phyloP scores from a whole-genome alignment of 2,797 vertebrate species.

The Cheirogaleus major region DNA sequence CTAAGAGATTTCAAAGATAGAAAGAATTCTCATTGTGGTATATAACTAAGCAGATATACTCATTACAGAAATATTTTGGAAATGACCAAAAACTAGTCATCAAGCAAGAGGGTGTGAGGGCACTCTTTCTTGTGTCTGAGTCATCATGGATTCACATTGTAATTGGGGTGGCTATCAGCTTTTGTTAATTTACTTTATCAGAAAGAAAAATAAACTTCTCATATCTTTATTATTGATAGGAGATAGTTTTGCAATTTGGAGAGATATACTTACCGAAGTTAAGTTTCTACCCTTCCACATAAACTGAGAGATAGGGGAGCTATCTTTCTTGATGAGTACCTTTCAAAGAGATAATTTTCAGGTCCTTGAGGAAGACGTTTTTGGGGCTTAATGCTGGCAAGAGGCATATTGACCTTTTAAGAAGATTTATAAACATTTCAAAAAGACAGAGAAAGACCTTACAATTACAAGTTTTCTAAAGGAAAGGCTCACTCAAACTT shows the following conservation, averaged over 20 bases:
- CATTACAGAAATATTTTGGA: not conserved
- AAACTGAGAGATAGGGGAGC: not conserved
- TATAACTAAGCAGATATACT: not conserved
- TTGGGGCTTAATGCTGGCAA: not conserved
- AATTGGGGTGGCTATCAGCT: not conserved
- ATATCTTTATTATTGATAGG: not conserved
- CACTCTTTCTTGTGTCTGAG: not conserved
- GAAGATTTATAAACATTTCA: not conserved
- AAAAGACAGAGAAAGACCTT: not conserved
- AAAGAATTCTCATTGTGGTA: not conserved
- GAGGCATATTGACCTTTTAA: not conserved
- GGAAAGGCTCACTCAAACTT: not conserved
- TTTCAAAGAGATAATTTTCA: not conserved
- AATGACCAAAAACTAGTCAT: not conserved
- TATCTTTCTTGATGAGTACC: not conserved
- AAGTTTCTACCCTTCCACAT: not conserved
- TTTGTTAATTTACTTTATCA: not conserved
- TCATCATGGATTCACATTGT: not conserved
- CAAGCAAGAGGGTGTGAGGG: not conserved
- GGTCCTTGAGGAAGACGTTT: not conserved
- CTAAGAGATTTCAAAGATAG: not conserved
- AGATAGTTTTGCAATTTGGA: not conserved
- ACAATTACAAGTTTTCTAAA: not conserved
- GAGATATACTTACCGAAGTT: not conserved
- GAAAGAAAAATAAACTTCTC: not conserved